Evolutionary conservation across 2,888 invertebrate genomes (phyloP).

Genomic region (Noctua janthe): DNA sequence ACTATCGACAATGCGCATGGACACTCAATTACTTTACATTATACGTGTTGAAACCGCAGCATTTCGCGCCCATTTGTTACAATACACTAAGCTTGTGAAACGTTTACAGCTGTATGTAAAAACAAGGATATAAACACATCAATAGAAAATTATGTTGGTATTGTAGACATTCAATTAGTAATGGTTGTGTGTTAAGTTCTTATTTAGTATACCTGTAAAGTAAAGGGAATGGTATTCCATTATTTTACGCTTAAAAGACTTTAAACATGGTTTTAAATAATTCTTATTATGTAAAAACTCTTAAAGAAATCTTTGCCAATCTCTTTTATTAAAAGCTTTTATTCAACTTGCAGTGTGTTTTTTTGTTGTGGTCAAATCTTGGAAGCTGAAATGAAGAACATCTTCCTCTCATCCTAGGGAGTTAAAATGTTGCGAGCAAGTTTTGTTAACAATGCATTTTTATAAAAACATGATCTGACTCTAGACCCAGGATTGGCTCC

Average conservation of each 20-base stretch:
- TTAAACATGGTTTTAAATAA: neutral
- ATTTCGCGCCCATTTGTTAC: conserved; percentile 59
- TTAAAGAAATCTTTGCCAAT: neutral
- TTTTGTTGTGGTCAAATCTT: neutral
- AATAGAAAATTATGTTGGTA: conserved; percentile 54
- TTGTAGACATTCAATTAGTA: conserved; percentile 47
- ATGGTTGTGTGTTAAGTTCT: conserved; percentile 1
- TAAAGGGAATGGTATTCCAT: neutral
- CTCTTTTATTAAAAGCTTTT: neutral
- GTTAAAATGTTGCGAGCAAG: neutral
- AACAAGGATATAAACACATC: conserved; percentile 54
- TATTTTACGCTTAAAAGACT: conserved; percentile 2
- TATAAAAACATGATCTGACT: neutral
- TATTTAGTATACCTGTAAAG: conserved; percentile 10
- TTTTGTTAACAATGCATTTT: neutral
- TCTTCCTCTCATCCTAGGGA: neutral
- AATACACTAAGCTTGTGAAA: conserved; percentile 53
- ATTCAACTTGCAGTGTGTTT: neutral
- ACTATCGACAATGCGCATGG: conserved; percentile 64
- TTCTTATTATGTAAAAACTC: neutral
- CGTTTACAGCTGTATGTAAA: conserved; percentile 58
- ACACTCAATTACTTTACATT: conserved; percentile 64
- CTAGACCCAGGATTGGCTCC: neutral
- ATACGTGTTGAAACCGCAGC: conserved; percentile 64
- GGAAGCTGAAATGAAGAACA: neutral